Conservation (phyloP, 2,113 vertebrate genomes). For the Bostrychus sinensis region DNA sequence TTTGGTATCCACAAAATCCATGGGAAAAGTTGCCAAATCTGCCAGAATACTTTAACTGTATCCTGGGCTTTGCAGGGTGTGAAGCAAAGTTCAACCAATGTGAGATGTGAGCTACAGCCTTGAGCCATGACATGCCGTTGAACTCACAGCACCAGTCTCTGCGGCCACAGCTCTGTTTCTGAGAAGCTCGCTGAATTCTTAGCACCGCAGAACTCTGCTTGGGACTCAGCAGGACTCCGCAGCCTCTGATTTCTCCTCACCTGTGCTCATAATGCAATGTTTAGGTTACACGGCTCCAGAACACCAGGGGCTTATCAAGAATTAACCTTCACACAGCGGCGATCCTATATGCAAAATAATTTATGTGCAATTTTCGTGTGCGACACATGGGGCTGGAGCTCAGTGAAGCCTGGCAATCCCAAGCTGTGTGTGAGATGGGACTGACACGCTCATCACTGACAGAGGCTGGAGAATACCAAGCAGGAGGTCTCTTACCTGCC, state of each 20-base stretch:
- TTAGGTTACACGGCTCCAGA: constrained; percentile 32
- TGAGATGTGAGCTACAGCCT: constrained; percentile 26
- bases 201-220: constrained; percentile 20
- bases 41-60: constrained; percentile 19
- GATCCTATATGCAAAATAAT: constrained; percentile 65
- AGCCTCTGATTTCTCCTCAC: constrained; percentile 45
- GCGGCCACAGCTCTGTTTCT: constrained; percentile 61
- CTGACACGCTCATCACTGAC: constrained; percentile 54
- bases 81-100: constrained; percentile 50
- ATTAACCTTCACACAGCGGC: constrained; percentile 64
- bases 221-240: constrained; percentile 42
- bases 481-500: constrained; percentile 60
- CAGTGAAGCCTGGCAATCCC: constrained; percentile 53
- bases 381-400: constrained; percentile 56
- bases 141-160: constrained; percentile 56
- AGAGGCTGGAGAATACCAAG: constrained; percentile 51
- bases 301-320: constrained; percentile 56
- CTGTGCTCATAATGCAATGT: constrained; percentile 34
- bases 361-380: constrained; percentile 61
- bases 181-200: constrained; percentile 63
- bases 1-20: not conserved
- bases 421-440: constrained; percentile 63
- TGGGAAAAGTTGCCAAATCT: constrained; percentile 15
- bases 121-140: constrained; percentile 36
- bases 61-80: constrained; percentile 7